Percentiles rank a stretch among this genome's conserved stretches.
Evolutionary conservation across 2,797 vertebrate species (phyloP).

Genomic region (Hypotaenidia okinawae): DNA sequence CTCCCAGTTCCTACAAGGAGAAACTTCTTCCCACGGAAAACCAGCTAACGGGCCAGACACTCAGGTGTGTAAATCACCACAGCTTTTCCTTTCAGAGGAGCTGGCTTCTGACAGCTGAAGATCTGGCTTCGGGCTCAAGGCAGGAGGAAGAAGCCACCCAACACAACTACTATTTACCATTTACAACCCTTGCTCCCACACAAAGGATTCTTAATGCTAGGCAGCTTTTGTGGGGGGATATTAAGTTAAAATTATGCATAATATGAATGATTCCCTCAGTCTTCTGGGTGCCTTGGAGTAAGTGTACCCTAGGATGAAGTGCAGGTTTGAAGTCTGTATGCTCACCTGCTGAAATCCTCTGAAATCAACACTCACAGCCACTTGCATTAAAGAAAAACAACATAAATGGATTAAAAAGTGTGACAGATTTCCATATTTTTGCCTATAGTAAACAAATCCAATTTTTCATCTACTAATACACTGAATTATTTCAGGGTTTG

Average conservation of each 20-base stretch:
- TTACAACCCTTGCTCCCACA: neutral
- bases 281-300: neutral
- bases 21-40: neutral
- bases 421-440: neutral
- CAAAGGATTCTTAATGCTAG: neutral
- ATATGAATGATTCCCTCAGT: neutral
- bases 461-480: neutral
- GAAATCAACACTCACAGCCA: neutral
- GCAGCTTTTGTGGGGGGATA: neutral
- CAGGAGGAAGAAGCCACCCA: neutral
- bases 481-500: neutral
- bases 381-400: neutral
- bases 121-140: neutral
- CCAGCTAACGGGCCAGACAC: neutral
- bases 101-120: neutral
- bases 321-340: neutral
- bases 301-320: neutral
- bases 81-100: neutral
- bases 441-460: neutral
- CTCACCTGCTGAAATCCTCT: neutral
- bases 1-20: neutral
- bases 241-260: neutral
- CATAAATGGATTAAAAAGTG: neutral
- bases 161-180: neutral
- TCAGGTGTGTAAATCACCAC: fast-evolving